Conservation (phyloP, 1,140 invertebrate species). For the Scaptomyza hsui region DNA sequence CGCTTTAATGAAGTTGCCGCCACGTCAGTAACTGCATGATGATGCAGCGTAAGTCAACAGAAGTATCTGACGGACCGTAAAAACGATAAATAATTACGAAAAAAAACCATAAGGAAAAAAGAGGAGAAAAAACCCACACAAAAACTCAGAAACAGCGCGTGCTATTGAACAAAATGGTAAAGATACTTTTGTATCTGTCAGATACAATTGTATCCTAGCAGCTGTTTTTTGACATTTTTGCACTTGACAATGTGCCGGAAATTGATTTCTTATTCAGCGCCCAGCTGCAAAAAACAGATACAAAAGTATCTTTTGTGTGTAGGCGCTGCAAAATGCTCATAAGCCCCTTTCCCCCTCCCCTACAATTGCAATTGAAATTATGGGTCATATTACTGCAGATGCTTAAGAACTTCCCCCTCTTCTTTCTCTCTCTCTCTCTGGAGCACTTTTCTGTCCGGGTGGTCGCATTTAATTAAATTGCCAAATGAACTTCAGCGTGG, state of each 20-base stretch:
- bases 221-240: constrained; percentile 44
- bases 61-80: constrained; percentile 56
- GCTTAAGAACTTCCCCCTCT: neutral
- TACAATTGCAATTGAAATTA: constrained; percentile 20
- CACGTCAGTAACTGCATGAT: constrained; percentile 40
- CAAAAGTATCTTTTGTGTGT: constrained; percentile 53
- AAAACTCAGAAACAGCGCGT: constrained; percentile 48
- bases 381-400: constrained; percentile 22
- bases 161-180: constrained; percentile 61
- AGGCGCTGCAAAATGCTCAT: constrained; percentile 12
- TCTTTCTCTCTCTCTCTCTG: neutral
- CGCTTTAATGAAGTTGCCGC: constrained; percentile 59
- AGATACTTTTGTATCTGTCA: constrained; percentile 33
- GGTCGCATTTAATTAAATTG: constrained; percentile 56
- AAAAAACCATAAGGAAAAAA: constrained; percentile 6
- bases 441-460: constrained; percentile 26
- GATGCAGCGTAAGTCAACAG: constrained; percentile 53
- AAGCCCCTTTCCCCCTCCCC: constrained; percentile 4
- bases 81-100: constrained; percentile 42
- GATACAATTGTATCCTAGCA: constrained; percentile 30
- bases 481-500: constrained; percentile 43
- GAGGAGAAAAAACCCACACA: constrained; percentile 1
- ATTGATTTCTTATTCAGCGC: constrained; percentile 58
- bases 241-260: constrained; percentile 65
- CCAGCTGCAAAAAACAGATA: constrained; percentile 40